phyloP scores from a whole-genome alignment of 1,140 invertebrate species.

The Drosophila bifasciata region DNA sequence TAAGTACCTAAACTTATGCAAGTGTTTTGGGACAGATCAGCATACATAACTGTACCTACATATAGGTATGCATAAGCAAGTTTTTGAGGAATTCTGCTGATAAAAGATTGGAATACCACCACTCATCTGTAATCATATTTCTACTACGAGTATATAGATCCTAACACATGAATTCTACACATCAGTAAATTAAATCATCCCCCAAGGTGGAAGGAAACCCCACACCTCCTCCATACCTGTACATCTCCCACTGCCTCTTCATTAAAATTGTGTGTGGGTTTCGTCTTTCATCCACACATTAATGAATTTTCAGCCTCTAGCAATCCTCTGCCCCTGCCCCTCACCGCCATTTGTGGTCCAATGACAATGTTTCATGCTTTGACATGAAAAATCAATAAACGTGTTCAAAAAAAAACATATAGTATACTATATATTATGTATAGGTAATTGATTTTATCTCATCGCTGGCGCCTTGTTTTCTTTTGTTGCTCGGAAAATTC shows the following conservation, averaged over 20 bases:
- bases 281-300: slow-evolving; percentile 35
- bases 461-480: slow-evolving; percentile 51
- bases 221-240: neutral
- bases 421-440: slow-evolving; percentile 26
- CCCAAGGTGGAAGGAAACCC: neutral
- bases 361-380: slow-evolving; percentile 17
- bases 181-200: slow-evolving; percentile 14
- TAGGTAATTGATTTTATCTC: slow-evolving; percentile 62
- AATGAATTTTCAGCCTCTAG: slow-evolving; percentile 35
- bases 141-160: too few species aligned
- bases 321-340: slow-evolving; percentile 11
- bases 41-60: too few species aligned
- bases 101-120: too few species aligned
- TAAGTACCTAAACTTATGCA: neutral
- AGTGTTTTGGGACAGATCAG: too few species aligned
- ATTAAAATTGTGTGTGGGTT: slow-evolving; percentile 25
- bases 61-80: too few species aligned
- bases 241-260: slow-evolving; percentile 12
- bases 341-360: neutral
- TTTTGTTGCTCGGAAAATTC: slow-evolving; percentile 67
- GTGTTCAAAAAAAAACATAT: slow-evolving; percentile 60
- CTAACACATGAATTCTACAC: neutral
- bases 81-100: too few species aligned
- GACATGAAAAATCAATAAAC: slow-evolving; percentile 66
- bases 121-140: too few species aligned